A percentile compares a stretch with the other conserved stretches of the same genome.
Conservation (phyloP, 2,113 vertebrate species). For the Rhizomys pruinosus region DNA sequence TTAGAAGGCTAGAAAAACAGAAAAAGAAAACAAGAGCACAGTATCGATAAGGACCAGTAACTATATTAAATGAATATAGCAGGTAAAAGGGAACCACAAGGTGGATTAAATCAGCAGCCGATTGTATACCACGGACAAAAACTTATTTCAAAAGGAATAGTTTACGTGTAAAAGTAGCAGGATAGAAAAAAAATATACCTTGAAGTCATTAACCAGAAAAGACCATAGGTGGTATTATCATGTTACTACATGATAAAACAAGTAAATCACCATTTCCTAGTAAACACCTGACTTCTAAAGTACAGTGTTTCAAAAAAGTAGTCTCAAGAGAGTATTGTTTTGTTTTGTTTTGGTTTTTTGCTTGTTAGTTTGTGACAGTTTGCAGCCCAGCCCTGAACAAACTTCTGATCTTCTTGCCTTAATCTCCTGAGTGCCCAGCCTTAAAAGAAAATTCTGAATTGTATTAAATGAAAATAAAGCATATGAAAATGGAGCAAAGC, state of each 20-base stretch:
- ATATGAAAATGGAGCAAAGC: neutral
- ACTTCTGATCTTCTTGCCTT: neutral
- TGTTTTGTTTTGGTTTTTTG: neutral
- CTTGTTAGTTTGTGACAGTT: no score
- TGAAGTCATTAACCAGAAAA: neutral
- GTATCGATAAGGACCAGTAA: neutral
- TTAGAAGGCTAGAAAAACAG: neutral
- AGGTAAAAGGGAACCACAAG: no score
- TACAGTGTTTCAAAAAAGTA: neutral
- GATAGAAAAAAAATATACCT: neutral
- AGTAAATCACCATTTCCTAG: neutral
- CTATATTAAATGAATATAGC: neutral
- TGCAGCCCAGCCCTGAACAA: neutral
- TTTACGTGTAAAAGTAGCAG: neutral
- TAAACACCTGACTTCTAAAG: neutral
- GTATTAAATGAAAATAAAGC: slow-evolving; percentile 5
- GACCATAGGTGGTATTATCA: no score
- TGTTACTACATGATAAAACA: neutral
- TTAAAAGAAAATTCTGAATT: neutral
- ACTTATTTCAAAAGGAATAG: neutral
- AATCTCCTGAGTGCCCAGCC: neutral
- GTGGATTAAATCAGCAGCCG: no score
- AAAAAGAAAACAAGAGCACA: neutral
- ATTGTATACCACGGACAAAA: no score
- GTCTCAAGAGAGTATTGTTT: neutral